Base-by-base conservation (phyloP, 2,888 invertebrate species). In the Calliphora vomitoria region DNA sequence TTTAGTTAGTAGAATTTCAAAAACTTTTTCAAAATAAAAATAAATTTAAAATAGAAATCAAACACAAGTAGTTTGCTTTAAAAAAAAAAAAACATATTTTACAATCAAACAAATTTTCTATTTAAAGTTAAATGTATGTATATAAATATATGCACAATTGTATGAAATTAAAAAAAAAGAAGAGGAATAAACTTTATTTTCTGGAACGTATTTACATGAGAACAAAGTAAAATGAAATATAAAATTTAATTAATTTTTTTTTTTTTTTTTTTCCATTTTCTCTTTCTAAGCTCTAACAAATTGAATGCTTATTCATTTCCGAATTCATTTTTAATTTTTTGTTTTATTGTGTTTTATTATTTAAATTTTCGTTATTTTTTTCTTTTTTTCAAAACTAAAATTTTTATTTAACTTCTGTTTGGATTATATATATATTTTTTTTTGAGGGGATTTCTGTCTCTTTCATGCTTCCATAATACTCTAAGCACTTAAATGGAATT, bases 241-340 rank as follows among this genome's bases (percentile, higher is more conserved):
- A 68, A 68, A 66, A 20, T 68, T 68, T 68, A 68, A 68, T 68
- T 68, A 68, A 55, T 44, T 44, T 35, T 35, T 44, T 8, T 38
- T 35, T 35, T 44, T 8, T 38, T n/a, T 64, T 64, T 64, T 64
- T 44, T 11, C 2, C 44, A 20, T 55, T 55, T 55, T 55, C 8
- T 55, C 8, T 20, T 20, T 55, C 11, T 47, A 13, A 68, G 31
- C 20, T 31, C 15, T 47, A 6, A 2, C n/a, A 44, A 44, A 66
- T 66, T 66, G 66, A 66, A 66, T 66, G 44, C 20, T 66, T 44
- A 18, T 68, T 68, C 68, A 47, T 68, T 68, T 68, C 3, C 13
- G 44, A 20, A n/a, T 66, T 64, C n/a, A n/a, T 64, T 64, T 64
- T 13, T 60, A 15, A 31, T 64, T 64, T 15, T 64, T 64, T 64